These are phyloP conservation scores for Podiceps cristatus DNA, from an alignment of 2,113 vertebrate genomes.

Conservation along the genomic window DNA sequence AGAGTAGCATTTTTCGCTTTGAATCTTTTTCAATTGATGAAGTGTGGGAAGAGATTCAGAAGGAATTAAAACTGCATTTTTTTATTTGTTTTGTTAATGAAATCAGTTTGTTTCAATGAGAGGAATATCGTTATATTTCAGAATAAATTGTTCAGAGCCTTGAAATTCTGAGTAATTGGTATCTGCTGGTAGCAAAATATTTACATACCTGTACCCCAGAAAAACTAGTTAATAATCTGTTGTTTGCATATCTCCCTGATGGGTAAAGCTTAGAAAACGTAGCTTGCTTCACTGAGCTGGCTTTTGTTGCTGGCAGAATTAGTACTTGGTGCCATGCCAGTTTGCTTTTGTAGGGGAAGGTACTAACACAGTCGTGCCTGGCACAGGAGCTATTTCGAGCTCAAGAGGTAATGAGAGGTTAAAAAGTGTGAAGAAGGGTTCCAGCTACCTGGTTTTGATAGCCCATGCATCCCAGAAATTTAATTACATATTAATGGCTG, in stretches of 20 bases:
- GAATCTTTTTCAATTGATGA: not conserved
- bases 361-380: not conserved
- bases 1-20: not conserved
- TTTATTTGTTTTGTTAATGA: not conserved
- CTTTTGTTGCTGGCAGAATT: not conserved
- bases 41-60: not conserved
- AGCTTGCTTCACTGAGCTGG: not conserved
- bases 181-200: not conserved
- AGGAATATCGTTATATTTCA: not conserved
- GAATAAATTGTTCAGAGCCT: not conserved
- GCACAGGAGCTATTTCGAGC: not conserved
- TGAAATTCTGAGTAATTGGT: not conserved
- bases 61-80: not conserved
- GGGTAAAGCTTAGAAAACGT: not conserved
- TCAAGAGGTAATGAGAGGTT: not conserved
- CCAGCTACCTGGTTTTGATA: conserved; percentile 32
- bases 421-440: conserved; percentile 34
- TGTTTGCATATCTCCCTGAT: not conserved
- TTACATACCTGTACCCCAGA: not conserved
- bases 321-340: not conserved
- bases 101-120: not conserved
- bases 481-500: conserved; percentile 60
- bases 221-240: not conserved
- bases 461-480: conserved; percentile 16
- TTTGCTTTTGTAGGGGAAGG: not conserved